Conservation (phyloP, 2,888 invertebrate genomes). For the Laothoe populi region DNA sequence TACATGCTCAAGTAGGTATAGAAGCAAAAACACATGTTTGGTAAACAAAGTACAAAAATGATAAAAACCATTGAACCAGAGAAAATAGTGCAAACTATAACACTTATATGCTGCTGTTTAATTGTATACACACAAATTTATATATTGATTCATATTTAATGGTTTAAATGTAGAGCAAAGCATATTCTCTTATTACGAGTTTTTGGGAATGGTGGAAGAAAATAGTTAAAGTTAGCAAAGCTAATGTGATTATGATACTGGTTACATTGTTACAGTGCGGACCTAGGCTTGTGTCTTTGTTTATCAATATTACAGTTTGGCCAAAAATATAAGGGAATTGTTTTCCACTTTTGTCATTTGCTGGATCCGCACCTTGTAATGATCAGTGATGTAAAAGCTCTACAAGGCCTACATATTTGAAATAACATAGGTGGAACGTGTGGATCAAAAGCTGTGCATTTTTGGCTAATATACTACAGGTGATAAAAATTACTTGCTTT, state of each 20-base stretch:
- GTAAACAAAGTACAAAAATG: not conserved
- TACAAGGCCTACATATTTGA: constrained; percentile 42
- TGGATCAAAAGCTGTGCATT: constrained; percentile 48
- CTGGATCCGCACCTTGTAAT: constrained; percentile 26
- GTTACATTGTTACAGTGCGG: not conserved
- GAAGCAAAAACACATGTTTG: constrained; percentile 14
- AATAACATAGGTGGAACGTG: constrained; percentile 39
- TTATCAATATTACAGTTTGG: not conserved
- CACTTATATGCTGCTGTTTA: not conserved
- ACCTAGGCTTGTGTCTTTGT: not conserved
- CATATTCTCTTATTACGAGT: not conserved
- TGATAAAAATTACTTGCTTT: constrained; percentile 22
- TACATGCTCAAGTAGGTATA: constrained; percentile 36
- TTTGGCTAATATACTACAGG: constrained; percentile 34
- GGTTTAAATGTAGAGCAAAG: constrained; percentile 11
- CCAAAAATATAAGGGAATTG: constrained; percentile 3
- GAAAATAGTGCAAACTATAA: not conserved
- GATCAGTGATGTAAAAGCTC: constrained; percentile 43
- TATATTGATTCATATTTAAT: not conserved
- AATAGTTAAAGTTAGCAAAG: constrained; percentile 11
- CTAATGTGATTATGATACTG: not conserved
- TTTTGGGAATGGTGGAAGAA: constrained; percentile 7
- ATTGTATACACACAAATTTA: too few relatives aligned
- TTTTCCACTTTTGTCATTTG: not conserved
- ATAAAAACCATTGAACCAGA: constrained; percentile 16